A percentile compares a stretch with the other conserved stretches of the same genome.
Evolutionary conservation across 2,113 vertebrate genomes (phyloP).

Genomic region (Pollimyrus isidori): DNA sequence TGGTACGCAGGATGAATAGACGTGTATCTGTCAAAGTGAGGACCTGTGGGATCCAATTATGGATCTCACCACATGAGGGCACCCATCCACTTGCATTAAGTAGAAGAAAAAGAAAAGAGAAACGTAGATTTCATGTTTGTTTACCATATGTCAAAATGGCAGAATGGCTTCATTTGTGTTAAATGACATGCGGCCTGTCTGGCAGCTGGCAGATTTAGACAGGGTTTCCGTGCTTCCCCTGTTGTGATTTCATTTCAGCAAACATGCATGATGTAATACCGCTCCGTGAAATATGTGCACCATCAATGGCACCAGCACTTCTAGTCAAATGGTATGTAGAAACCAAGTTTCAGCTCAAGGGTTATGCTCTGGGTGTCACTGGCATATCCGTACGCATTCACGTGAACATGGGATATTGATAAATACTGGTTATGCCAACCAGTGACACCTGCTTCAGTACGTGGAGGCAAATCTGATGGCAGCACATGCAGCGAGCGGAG

Average conservation of each 20-base stretch:
- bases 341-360: neutral
- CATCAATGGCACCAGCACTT: neutral
- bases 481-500: neutral
- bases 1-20: neutral
- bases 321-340: neutral
- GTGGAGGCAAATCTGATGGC: neutral
- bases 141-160: neutral
- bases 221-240: neutral
- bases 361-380: neutral
- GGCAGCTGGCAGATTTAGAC: neutral
- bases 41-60: constrained; percentile 14
- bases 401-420: neutral
- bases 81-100: constrained; percentile 14
- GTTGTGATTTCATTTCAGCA: neutral
- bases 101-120: neutral
- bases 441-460: neutral
- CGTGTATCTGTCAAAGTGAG: neutral
- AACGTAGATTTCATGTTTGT: neutral
- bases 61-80: constrained; percentile 15
- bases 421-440: neutral
- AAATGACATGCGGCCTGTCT: neutral
- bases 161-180: neutral
- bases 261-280: neutral
- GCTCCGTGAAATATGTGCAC: neutral
- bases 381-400: neutral